Evolutionary conservation across 1,140 invertebrate genomes (phyloP).

Genomic region (Drosophila seguyi): DNA sequence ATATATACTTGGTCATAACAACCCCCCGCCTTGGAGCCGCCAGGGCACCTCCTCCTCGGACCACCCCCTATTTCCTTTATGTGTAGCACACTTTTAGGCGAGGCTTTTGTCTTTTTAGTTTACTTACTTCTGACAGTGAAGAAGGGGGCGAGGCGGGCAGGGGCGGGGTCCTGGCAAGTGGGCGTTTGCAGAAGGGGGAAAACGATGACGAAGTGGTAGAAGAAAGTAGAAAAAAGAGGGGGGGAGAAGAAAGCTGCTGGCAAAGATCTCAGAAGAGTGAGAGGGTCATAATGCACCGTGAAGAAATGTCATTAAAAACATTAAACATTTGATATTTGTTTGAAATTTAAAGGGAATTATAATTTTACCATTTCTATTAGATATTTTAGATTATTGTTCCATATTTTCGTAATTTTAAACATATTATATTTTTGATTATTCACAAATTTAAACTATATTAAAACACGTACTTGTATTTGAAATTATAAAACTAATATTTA

Average conservation of each 20-base stretch:
- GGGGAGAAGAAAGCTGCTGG: not conserved
- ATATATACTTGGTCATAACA: conserved; percentile 61
- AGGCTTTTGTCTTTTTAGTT: conserved; percentile 82
- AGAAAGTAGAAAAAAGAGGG: not conserved
- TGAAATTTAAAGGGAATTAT: not conserved
- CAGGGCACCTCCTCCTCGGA: not conserved
- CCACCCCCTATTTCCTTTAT: conserved; percentile 52
- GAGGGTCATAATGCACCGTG: not conserved
- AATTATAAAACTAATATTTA: too few relatives aligned
- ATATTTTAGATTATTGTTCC: too few relatives aligned
- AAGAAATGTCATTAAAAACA: not conserved
- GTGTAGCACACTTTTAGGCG: conserved; percentile 82
- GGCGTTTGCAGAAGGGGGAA: conserved; percentile 16
- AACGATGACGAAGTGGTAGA: conserved; percentile 1
- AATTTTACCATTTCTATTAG: too few relatives aligned
- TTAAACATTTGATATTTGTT: rapidly evolving
- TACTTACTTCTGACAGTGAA: conserved; percentile 60
- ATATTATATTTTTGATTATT: too few relatives aligned
- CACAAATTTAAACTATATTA: too few relatives aligned
- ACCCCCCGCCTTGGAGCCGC: not conserved
- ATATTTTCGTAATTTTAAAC: too few relatives aligned
- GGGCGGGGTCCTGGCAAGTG: conserved; percentile 2
- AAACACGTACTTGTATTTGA: too few relatives aligned
- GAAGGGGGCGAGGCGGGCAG: not conserved
- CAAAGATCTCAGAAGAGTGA: conserved; percentile 4